These are phyloP conservation scores for Chlorodrepanis virens DNA, from an alignment of 2,113 vertebrate species.

Conservation along the genomic window DNA sequence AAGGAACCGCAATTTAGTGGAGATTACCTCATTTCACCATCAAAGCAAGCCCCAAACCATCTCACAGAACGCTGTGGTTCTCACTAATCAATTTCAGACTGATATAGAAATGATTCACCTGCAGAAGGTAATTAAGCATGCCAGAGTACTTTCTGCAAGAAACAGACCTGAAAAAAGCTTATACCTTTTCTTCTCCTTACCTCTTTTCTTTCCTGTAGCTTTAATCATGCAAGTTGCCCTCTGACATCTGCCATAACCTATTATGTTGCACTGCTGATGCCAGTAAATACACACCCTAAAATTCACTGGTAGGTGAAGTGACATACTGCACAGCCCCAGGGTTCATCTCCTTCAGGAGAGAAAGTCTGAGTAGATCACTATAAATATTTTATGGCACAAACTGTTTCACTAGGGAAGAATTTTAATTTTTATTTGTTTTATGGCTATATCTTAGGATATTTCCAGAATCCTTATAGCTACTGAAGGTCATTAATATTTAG, in stretches of 20 bases:
- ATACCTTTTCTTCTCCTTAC: neutral
- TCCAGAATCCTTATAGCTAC: neutral
- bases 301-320: constrained; percentile 4
- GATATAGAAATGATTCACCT: neutral
- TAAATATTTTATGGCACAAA: neutral
- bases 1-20: neutral
- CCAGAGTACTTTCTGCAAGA: neutral
- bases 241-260: constrained; percentile 19
- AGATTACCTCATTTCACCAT: neutral
- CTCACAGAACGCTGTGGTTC: neutral
- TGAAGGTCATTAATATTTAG: neutral
- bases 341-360: neutral
- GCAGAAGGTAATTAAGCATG: neutral
- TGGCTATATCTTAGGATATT: neutral
- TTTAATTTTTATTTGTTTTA: neutral
- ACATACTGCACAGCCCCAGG: neutral
- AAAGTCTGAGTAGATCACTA: neutral
- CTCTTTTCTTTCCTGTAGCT: neutral
- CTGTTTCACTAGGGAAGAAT: neutral
- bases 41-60: neutral
- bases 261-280: neutral
- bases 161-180: neutral
- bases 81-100: neutral
- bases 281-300: constrained; percentile 5
- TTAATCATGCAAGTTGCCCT: neutral